phyloP scores from a whole-genome alignment of 1,140 invertebrate genomes.

The Brachionus calyciflorus region DNA sequence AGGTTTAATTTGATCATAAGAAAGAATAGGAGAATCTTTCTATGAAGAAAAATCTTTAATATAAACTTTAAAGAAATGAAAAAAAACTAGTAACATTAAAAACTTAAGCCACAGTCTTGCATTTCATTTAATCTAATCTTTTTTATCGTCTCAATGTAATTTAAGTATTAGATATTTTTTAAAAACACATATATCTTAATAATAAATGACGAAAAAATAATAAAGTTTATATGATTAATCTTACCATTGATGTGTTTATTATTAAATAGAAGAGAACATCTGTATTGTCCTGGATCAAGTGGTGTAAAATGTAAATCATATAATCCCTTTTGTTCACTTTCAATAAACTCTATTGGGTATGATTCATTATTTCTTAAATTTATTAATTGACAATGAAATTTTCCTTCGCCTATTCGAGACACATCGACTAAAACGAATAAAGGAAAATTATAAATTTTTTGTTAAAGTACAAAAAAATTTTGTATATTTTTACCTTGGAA shows the following conservation, averaged over 20 bases:
- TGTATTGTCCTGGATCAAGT: slow-evolving; percentile 16
- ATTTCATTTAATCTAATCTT: slow-evolving; percentile 15
- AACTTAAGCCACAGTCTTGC: too few species aligned
- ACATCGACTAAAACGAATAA: slow-evolving; percentile 14
- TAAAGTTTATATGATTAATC: too few species aligned
- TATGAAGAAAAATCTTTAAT: too few species aligned
- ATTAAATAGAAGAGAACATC: slow-evolving; percentile 23
- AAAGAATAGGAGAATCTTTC: too few species aligned
- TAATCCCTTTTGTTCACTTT: slow-evolving; percentile 10
- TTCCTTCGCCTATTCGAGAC: not conserved
- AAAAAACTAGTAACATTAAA: too few species aligned
- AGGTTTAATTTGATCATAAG: not conserved
- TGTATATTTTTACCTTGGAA: slow-evolving; percentile 20
- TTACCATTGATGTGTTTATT: slow-evolving; percentile 41
- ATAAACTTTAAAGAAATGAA: too few species aligned
- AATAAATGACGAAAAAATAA: too few species aligned
- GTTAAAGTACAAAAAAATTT: not conserved
- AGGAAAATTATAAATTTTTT: too few species aligned
- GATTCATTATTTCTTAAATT: slow-evolving; percentile 8
- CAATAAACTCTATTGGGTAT: slow-evolving; percentile 7
- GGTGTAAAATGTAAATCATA: slow-evolving; percentile 30
- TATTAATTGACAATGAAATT: slow-evolving; percentile 10
- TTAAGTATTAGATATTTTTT: too few species aligned
- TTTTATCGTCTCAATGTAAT: too few species aligned
- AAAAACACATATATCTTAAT: too few species aligned